Evolutionary conservation across 2,797 vertebrate species (phyloP).

Genomic region (Sylvia borin): DNA sequence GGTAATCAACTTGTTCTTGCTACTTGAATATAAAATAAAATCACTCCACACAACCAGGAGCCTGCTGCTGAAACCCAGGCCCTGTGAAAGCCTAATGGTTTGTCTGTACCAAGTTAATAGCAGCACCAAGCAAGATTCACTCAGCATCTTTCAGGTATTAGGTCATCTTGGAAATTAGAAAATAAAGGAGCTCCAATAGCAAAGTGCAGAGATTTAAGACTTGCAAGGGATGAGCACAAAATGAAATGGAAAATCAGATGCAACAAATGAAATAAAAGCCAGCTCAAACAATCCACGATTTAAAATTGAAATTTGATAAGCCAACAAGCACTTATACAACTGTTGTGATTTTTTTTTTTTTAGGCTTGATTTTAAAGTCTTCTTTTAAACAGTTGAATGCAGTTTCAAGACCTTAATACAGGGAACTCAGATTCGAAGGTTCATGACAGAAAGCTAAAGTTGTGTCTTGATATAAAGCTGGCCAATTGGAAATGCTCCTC

Average conservation of each 20-base stretch:
- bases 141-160: neutral
- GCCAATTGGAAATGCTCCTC: neutral
- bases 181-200: neutral
- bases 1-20: slow-evolving; percentile 73
- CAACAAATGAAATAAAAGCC: neutral
- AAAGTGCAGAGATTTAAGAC: neutral
- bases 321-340: neutral
- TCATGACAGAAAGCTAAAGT: neutral
- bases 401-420: neutral
- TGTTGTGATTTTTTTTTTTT: neutral
- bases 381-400: neutral
- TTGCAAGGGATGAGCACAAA: neutral
- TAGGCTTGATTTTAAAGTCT: neutral
- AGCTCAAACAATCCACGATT: neutral
- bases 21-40: slow-evolving; percentile 77
- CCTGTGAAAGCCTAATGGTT: slow-evolving; percentile 76
- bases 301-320: neutral
- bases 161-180: neutral
- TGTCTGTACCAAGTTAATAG: slow-evolving; percentile 50
- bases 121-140: neutral
- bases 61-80: slow-evolving; percentile 70
- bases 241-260: neutral
- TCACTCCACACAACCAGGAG: slow-evolving; percentile 58
- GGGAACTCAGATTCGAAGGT: neutral
- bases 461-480: neutral